Base-by-base conservation (phyloP, 2,888 invertebrate species). In the Tenthredo amoena region DNA sequence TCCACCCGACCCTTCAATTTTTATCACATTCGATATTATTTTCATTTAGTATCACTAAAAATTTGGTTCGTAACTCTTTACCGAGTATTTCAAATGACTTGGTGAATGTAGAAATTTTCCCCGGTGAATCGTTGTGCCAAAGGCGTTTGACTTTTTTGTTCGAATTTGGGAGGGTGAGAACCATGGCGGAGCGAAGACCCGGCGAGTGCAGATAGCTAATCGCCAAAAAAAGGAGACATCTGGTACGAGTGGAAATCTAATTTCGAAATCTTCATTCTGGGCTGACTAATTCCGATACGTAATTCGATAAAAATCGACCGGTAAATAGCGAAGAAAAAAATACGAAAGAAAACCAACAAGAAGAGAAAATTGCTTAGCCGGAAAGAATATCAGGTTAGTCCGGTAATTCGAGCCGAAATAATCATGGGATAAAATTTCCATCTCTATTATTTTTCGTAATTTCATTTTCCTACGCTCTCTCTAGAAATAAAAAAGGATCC, bases 221-320 rank as follows among this genome's bases (percentile, higher is more conserved):
- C 81, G 58, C 62, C 37, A 34, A 81, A 65, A 65, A 87, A 88
- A 88, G 89, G 91, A 90, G 90, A 89, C 91, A 92, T 91, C 91
- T 92, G 92, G 90, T 90, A 88, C 86, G 86, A 71, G 87, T 89
- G 91, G 89, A 91, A 92, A 92, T 92, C 91, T 90, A 91, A 93
- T 93, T 92, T 91, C 91, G 68, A 68, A 31, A 81, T 81, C 81
- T 81, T 81, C 81, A 81, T 81, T 81, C 81, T 58, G 58, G 58
- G 40, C 58, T 58, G 58, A 81, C 81, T 81, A 81, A 81, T 81
- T 81, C 37, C 81, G 62, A 81, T 62, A 62, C 26, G 68, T 68
- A 47, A 83, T 68, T 31, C n/a, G 83, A 83, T 83, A 47, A 65
- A 83, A 83, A 68, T 83, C 47, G 40, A 83, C 26, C 47, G 83